A percentile compares a stretch with the other conserved stretches of the same genome.
These are phyloP conservation scores for Lepidonotus clava DNA, from an alignment of 2,888 invertebrate species.

Conservation along the genomic window DNA sequence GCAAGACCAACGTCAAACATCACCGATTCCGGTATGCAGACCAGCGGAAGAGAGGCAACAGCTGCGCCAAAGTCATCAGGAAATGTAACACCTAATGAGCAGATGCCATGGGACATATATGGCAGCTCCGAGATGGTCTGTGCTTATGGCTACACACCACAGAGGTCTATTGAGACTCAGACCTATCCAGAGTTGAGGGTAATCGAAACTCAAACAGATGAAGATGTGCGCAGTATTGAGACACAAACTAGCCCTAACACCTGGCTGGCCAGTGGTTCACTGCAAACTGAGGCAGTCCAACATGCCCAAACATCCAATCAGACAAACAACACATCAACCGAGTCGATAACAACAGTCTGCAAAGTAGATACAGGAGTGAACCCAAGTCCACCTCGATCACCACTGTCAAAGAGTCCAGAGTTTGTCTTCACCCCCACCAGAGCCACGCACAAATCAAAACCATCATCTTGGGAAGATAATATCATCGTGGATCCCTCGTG, in stretches of 20 bases:
- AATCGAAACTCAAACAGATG: conserved; percentile 60
- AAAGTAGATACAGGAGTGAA: conserved; percentile 58
- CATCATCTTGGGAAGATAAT: no score
- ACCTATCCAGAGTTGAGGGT: conserved; percentile 62
- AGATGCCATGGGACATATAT: neutral
- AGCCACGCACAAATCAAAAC: no score
- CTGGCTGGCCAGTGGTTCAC: no score
- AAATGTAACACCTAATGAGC: neutral
- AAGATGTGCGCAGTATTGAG: conserved; percentile 14
- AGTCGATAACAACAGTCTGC: neutral
- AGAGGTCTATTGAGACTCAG: conserved; percentile 63
- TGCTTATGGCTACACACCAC: conserved; percentile 22
- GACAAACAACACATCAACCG: neutral
- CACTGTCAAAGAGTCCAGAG: neutral
- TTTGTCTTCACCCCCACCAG: no score
- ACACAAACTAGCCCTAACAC: no score
- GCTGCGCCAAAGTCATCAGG: neutral
- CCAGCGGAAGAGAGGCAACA: neutral
- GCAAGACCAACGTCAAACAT: neutral
- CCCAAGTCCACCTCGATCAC: conserved; percentile 59
- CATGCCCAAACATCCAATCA: neutral
- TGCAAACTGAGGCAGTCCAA: conserved; percentile 42
- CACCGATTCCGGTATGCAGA: neutral
- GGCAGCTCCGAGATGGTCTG: conserved; percentile 27
- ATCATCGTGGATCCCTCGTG: no score